Base-by-base conservation (phyloP, 2,888 invertebrate species). In the Pseudanteris insignis region DNA sequence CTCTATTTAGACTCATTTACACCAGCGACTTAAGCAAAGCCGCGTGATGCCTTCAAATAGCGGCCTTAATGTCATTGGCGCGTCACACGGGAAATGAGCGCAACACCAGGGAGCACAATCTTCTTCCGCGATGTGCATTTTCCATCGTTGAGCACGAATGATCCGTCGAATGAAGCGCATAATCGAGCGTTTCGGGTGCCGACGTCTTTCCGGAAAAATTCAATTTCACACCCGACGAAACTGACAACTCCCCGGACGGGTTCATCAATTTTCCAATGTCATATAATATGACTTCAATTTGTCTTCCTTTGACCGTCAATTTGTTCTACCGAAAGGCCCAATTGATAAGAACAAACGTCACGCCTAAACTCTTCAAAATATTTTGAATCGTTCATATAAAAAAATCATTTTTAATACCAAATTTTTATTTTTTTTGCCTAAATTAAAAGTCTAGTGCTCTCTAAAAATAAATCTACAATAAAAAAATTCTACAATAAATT, bases 111-210 rank as follows among this genome's bases (percentile, higher is more conserved):
- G 29, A 38, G 26, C 13, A 26, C 21, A 34, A 47, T 7, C 11
- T 2, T 12, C 11, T 48, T 38, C 32, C 13, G 36, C 4, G 21
- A 11, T 18, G 13, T 10, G 26, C 9, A 30, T 30, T 41, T 41
- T 43, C 36, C 26, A 29, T 29, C 41, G 21, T 12, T 28, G 44
- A 47, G 47, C 34, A 44, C 29, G 50, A 58, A 44, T 44, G 44
- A 50, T 58, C 44, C 37, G 44, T 44, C 37, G 58, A 58, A 58
- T 50, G 58, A 58, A 58, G 44, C 38, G 50, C 38, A 18, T 58
- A 58, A 58, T 58, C 38, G 44, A 33, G 44, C 58, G 30, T 38
- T 48, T 43, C 44, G 43, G 44, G 32, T 55, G 40, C 32, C 10
- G 33, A 28, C 24, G 25, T n/a, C 15, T 50, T 43, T 50, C 50